Evolutionary conservation across 2,888 invertebrate species (phyloP), one percentile per base, ranked within the genome.

Genomic region (Fragum whitleyi): DNA sequence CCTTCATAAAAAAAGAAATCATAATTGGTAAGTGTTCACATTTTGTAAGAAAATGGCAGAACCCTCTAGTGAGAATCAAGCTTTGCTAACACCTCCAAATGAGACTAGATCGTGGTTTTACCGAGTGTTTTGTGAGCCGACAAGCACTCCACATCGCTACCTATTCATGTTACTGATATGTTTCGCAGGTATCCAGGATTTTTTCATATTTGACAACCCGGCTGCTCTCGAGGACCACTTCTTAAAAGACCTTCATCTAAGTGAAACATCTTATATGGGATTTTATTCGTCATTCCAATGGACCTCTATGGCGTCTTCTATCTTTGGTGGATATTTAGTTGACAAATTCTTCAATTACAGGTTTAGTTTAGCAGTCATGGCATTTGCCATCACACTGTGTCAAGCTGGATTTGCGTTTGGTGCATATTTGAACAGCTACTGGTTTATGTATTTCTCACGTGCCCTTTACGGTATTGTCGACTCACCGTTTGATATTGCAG

Each of bases 201-300:
- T 29, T 32, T 61, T 61, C n/a, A 61, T 61, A 9, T 61, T 9
- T 26, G 61, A 61, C 61, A 61, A 61, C 32, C 61, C 61, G 3
- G 61, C 29, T 11, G 61, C 61, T 23, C 61, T 61, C 2, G 61
- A 61, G 19, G 61, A 61, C 61, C 61, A 61, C 32, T 61, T 61
- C 29, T 26, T 61, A 32, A 29, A 29, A n/a, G 61, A 61, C 32
- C 61, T 61, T 14, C 29, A 61, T 6, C 28, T 61, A 29, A 61
- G 61, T 61, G 29, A 61, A 32, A 32, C 61, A n/a, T 61, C 61
- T 3, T 61, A 61, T 32, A 61, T 61, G 61, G 61, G 61, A 9
- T 61, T 61, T 26, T 61, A 61, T 26, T 29, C 61, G 2, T 61
- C 61, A 28, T 61, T 29, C 61, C 61, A 61, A 26, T 61, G 61